Percentiles rank a stretch among this genome's conserved stretches.
phyloP scores from a whole-genome alignment of 2,888 invertebrate genomes.

The Caenorhabditis sp. region DNA sequence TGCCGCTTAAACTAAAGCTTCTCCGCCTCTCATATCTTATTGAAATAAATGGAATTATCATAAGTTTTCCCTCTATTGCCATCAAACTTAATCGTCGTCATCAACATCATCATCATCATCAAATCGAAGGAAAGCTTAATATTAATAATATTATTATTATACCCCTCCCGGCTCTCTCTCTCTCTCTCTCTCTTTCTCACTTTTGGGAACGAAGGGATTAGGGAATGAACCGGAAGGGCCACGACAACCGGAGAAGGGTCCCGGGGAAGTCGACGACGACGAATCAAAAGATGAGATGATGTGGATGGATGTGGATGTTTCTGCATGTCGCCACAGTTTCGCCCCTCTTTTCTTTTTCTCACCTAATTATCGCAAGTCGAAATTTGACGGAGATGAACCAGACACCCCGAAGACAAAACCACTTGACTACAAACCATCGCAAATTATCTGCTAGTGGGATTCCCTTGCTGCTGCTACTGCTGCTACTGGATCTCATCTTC shows the following conservation, averaged over 20 bases:
- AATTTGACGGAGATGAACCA: constrained; percentile 45
- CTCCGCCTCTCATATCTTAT: too few relatives aligned
- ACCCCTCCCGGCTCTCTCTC: too few relatives aligned
- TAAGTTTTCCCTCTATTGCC: constrained; percentile 49
- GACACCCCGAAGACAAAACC: constrained; percentile 37
- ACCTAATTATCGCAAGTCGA: constrained; percentile 54
- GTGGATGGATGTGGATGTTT: too few relatives aligned
- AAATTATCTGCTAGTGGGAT: constrained; percentile 50
- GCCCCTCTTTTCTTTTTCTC: constrained; percentile 31
- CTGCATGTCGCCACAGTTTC: constrained; percentile 12
- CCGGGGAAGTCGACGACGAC: background rate
- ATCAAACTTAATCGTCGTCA: constrained; percentile 51
- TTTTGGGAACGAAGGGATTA: constrained; percentile 22
- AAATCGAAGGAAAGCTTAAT: constrained; percentile 34
- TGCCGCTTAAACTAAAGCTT: constrained; percentile 39
- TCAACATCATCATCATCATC: constrained; percentile 26
- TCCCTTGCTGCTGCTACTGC: too few relatives aligned
- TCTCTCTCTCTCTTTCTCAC: background rate
- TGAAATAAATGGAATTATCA: constrained; percentile 49
- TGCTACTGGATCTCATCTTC: constrained; percentile 44
- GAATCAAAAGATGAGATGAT: constrained; percentile 41
- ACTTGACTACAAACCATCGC: constrained; percentile 44
- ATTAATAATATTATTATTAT: constrained; percentile 52
- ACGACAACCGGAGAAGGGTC: background rate
- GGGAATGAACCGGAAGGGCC: background rate